A percentile compares a stretch with the other conserved stretches of the same genome.
These are phyloP conservation scores for Leptopilina myrica DNA, from an alignment of 2,888 invertebrate species.

Conservation along the genomic window DNA sequence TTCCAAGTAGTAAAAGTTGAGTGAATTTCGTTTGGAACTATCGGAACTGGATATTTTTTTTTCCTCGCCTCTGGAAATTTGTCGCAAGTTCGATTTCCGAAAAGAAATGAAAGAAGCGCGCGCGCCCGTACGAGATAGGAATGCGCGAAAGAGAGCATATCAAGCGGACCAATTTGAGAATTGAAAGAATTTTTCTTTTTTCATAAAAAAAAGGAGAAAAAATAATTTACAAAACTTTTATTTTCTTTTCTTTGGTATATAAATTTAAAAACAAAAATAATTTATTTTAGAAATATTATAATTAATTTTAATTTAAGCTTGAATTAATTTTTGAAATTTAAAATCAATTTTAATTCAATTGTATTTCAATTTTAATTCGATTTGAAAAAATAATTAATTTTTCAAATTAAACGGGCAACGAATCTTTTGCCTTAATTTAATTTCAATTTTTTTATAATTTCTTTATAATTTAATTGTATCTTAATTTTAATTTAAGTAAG, in stretches of 20 bases:
- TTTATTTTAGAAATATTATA: too few species aligned
- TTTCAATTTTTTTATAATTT: neutral
- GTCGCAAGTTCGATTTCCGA: slow-evolving; percentile 44
- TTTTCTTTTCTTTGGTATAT: too few species aligned
- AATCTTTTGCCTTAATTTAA: too few species aligned
- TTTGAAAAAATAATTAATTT: too few species aligned
- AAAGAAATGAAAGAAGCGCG: slow-evolving; percentile 39
- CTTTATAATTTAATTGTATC: neutral
- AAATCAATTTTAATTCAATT: neutral
- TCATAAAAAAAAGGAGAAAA: too few species aligned
- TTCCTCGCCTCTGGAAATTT: slow-evolving; percentile 43
- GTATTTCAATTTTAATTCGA: too few species aligned
- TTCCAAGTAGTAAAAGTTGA: slow-evolving; percentile 22
- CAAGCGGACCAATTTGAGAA: slow-evolving; percentile 60
- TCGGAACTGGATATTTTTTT: neutral
- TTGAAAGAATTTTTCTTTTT: slow-evolving; percentile 13
- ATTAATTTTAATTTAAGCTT: too few species aligned
- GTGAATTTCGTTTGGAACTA: slow-evolving; percentile 35
- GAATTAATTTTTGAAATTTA: too few species aligned
- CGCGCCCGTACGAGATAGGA: slow-evolving; percentile 36
- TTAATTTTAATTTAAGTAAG: neutral
- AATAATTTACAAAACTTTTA: too few species aligned
- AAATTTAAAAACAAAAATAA: too few species aligned
- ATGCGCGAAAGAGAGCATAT: slow-evolving; percentile 56
- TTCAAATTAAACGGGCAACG: too few species aligned